Conservation (phyloP, 2,888 invertebrate genomes). For the Aspidapion aeneum region DNA sequence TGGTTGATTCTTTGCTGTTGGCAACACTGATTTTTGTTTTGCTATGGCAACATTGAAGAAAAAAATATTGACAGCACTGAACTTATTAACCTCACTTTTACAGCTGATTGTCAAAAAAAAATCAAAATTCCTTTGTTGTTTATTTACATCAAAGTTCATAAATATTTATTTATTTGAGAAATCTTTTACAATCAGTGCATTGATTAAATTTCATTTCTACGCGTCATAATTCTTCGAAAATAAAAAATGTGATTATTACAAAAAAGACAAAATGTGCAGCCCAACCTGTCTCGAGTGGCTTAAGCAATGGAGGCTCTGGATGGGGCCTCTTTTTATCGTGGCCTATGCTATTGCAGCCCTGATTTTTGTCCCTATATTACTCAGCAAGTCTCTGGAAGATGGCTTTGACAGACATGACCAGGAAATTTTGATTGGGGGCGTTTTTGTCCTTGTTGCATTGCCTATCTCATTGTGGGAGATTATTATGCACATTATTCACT, state of each 20-base stretch:
- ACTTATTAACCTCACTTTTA: neutral
- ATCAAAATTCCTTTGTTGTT: neutral
- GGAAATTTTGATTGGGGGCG: conserved; percentile 79
- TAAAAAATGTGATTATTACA: neutral
- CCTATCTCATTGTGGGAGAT: conserved; percentile 96
- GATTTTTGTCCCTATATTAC: conserved; percentile 79
- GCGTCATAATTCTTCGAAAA: neutral
- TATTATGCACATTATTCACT: conserved; percentile 89
- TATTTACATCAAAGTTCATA: neutral
- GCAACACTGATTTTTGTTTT: too few species aligned
- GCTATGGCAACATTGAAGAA: too few species aligned
- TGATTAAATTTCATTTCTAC: neutral
- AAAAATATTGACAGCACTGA: too few species aligned
- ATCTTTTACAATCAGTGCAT: neutral
- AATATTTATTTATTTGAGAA: neutral
- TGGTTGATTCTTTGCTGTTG: too few species aligned
- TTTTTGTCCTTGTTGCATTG: conserved; percentile 87
- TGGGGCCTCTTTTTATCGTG: conserved; percentile 77
- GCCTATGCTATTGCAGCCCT: conserved; percentile 78
- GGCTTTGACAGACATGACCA: conserved; percentile 76
- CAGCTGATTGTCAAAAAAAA: neutral
- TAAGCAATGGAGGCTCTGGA: conserved; percentile 81
- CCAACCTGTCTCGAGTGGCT: conserved; percentile 41
- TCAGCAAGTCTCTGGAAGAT: conserved; percentile 76
- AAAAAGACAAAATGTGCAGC: conserved; percentile 34